Conservation (phyloP, 2,888 invertebrate species). For the Tupiocoris notatus region DNA sequence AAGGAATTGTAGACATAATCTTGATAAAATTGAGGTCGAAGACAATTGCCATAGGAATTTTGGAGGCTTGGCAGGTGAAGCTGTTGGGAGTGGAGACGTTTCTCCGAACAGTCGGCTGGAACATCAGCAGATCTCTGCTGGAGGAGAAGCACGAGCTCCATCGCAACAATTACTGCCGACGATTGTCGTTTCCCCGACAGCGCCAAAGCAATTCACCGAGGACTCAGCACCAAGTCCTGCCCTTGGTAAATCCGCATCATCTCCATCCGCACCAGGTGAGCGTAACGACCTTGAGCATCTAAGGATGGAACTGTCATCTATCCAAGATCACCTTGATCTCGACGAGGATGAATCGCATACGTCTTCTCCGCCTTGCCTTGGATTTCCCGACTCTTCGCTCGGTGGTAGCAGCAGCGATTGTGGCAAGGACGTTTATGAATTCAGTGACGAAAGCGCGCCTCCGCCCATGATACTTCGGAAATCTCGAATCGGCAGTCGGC, state of each 20-base stretch:
- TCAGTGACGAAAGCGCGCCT: constrained; percentile 53
- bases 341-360: background rate
- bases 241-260: background rate
- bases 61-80: background rate
- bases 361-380: background rate
- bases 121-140: background rate
- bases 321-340: background rate
- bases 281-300: background rate
- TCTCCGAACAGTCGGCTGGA: background rate
- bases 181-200: background rate
- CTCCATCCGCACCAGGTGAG: too few relatives aligned
- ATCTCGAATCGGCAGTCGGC: constrained; percentile 50
- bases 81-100: background rate
- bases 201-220: background rate
- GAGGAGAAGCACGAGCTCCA: background rate
- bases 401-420: background rate
- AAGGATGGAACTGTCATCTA: background rate
- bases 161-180: background rate
- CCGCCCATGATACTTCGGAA: constrained; percentile 50
- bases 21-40: background rate
- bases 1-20: background rate
- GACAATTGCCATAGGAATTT: background rate
- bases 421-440: constrained; percentile 59
- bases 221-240: background rate
- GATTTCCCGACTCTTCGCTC: background rate